Evolutionary conservation across 2,113 vertebrate species (phyloP).

Genomic region (Oreochromis aureus): DNA sequence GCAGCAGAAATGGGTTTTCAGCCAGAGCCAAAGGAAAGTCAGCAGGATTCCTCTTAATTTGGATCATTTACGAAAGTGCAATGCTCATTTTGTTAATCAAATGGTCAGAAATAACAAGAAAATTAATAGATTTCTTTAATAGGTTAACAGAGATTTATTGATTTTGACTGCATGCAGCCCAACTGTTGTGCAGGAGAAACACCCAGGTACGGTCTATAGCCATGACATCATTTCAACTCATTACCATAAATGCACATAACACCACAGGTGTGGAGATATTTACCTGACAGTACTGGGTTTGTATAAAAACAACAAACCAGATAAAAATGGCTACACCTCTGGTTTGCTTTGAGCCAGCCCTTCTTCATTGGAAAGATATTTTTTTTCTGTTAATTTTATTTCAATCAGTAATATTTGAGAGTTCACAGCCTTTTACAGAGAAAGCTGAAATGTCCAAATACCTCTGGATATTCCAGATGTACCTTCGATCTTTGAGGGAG

Average conservation of each 20-base stretch:
- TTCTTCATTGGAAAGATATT: background rate
- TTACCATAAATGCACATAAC: background rate
- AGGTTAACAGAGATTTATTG: background rate
- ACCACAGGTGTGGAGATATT: background rate
- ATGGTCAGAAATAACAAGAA: background rate
- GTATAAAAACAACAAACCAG: background rate
- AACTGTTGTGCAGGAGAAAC: background rate
- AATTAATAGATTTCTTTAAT: background rate
- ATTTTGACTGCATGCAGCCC: background rate
- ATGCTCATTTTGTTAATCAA: background rate
- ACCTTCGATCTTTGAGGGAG: background rate
- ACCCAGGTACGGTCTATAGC: background rate
- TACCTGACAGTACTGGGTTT: background rate
- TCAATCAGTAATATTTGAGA: background rate
- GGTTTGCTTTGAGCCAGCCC: background rate
- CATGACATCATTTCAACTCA: background rate
- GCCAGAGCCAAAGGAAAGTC: background rate
- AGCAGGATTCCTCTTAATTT: background rate
- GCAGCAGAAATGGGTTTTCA: background rate
- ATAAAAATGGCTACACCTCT: background rate
- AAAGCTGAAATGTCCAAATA: background rate
- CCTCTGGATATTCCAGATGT: rapidly evolving
- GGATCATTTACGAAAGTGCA: background rate
- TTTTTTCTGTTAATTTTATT: background rate
- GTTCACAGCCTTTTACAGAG: background rate